A percentile compares a stretch with the other conserved stretches of the same genome.
phyloP scores from a whole-genome alignment of 2,113 vertebrate genomes.

The Eonycteris spelaea region DNA sequence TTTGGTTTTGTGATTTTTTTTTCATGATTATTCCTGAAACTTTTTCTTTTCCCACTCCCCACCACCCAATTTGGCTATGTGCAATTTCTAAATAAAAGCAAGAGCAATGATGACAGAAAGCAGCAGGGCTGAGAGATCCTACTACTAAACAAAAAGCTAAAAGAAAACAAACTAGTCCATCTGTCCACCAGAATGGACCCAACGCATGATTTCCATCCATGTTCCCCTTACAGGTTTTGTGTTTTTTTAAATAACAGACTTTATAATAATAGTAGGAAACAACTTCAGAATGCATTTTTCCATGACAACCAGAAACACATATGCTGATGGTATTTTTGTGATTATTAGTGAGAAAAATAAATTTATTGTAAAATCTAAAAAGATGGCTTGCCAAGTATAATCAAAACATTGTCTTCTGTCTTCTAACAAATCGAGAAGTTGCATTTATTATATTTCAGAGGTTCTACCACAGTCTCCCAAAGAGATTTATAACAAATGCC shows the following conservation, averaged over 20 bases:
- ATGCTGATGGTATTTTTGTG: not conserved
- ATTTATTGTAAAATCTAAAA: not conserved
- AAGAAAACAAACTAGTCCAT: not conserved
- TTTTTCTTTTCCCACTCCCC: not conserved
- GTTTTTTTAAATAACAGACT: not conserved
- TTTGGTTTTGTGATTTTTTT: not conserved
- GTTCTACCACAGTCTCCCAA: not conserved
- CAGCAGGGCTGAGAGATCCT: not conserved
- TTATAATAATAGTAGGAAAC: not conserved
- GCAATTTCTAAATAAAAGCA: constrained; percentile 11
- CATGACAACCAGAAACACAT: not conserved
- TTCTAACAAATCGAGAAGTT: not conserved
- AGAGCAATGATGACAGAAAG: not conserved
- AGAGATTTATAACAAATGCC: not conserved
- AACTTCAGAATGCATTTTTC: constrained; percentile 1
- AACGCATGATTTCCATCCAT: not conserved
- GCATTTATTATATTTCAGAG: not conserved
- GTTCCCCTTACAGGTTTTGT: not conserved
- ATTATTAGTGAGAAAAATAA: not conserved
- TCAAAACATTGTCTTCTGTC: not conserved
- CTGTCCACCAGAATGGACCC: not conserved
- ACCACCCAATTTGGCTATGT: not conserved
- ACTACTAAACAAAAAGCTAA: not conserved
- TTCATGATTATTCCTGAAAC: not conserved
- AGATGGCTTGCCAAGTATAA: not conserved